phyloP scores from a whole-genome alignment of 2,113 vertebrate species.

The Peromyscus polionotus region DNA sequence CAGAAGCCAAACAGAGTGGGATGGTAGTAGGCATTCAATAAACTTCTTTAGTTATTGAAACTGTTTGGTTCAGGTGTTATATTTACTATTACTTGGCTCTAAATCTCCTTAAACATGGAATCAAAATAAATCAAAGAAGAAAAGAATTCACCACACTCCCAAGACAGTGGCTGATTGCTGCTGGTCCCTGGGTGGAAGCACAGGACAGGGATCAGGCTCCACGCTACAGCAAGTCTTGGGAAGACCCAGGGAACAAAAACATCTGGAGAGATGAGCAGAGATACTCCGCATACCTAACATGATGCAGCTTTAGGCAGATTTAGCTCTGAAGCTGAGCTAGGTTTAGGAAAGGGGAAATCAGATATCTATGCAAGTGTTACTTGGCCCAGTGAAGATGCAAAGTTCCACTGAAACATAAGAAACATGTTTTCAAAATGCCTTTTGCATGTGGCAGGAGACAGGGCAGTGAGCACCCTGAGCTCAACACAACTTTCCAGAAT shows the following conservation, averaged over 20 bases:
- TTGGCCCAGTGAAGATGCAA: not conserved
- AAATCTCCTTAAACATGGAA: not conserved
- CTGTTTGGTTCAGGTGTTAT: not conserved
- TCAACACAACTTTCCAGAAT: not conserved
- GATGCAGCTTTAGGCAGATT: not conserved
- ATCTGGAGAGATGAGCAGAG: not conserved
- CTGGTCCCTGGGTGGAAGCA: not conserved
- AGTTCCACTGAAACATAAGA: constrained; percentile 6
- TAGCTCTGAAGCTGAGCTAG: not conserved
- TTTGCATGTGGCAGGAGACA: not conserved
- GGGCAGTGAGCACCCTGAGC: not conserved
- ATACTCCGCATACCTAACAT: not conserved
- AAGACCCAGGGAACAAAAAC: not conserved
- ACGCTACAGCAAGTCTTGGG: not conserved
- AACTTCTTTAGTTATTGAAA: not conserved
- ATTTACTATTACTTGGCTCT: not conserved
- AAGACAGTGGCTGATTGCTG: not conserved
- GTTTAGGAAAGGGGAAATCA: not conserved
- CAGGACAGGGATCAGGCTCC: not conserved
- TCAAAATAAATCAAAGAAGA: not conserved
- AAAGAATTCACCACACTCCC: not conserved
- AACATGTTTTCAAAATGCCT: not conserved
- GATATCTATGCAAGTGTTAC: not conserved
- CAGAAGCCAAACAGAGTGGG: not conserved
- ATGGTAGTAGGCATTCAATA: constrained; percentile 5